Base-by-base conservation (phyloP, 2,888 invertebrate species). In the Stenurella melanura region DNA sequence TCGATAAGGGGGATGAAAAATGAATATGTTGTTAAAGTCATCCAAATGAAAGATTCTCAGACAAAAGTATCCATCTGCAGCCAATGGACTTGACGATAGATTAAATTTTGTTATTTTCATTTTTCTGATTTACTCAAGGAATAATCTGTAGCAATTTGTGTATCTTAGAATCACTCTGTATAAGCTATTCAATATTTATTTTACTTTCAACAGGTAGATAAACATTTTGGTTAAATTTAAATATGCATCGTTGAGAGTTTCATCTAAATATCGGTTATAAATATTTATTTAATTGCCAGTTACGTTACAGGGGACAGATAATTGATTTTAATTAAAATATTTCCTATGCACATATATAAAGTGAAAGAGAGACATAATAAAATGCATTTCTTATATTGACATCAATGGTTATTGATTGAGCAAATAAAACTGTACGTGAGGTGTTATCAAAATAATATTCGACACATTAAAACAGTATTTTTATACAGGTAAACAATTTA, bases 331-430 rank as follows among this genome's bases (percentile, higher is more conserved):
- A 34, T 42, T 42, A 42, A 42, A 42, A 42, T 6, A 15, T n/a
- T 2, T 50, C n/a, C 6, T 4, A n/a, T 17, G 50, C n/a, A 15
- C 7, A n/a, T 2, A 50, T 50, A 34, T 50, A 50, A 50, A n/a
- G 15, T n/a, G 2, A 42, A 42, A 15, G 42, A n/a, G n/a, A n/a
- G 50, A 15, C 0, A 50, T 50, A 50, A 50, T n/a, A 50, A 50
- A 50, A n/a, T 50, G 50, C 50, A 50, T n/a, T 50, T n/a, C n/a
- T 50, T 50, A 50, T n/a, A 50, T n/a, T 50, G 50, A n/a, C 42
- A 42, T 5, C 30, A 34, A 34, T 42, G 12, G 15, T 50, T 50
- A 50, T 50, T 50, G 5, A 50, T 50, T n/a, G 50, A 50, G n/a
- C 50, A n/a, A 50, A 50, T 15, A 50, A 50, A 50, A n/a, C 50